Evolutionary conservation across 2,113 vertebrate genomes (phyloP).

Genomic region (Cephalopholis sonnerati): DNA sequence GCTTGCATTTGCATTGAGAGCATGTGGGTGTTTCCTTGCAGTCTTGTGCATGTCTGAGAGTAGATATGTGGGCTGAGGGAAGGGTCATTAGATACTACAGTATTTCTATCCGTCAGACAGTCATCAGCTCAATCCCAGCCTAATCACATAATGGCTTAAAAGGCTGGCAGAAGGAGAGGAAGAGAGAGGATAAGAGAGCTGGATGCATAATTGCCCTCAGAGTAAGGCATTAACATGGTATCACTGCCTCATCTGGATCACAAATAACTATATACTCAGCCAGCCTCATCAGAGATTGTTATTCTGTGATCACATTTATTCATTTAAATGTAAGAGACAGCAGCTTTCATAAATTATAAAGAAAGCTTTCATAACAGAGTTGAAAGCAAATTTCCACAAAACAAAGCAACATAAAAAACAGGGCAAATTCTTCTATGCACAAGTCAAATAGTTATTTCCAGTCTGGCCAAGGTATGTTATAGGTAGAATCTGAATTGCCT

Average conservation of each 20-base stretch:
- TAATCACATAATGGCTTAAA: conserved; percentile 69
- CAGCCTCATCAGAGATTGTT: not conserved
- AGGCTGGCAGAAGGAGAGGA: conserved; percentile 37
- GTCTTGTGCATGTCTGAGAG: conserved; percentile 14
- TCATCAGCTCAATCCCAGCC: conserved; percentile 52
- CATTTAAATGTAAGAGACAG: not conserved
- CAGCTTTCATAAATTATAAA: not conserved
- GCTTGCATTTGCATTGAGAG: conserved; percentile 4
- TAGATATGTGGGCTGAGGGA: conserved; percentile 25
- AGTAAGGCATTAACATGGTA: conserved; percentile 39
- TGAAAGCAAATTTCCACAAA: not conserved
- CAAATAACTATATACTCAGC: conserved; percentile 12
- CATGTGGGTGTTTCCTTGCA: too few relatives aligned
- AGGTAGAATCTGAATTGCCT: too few relatives aligned
- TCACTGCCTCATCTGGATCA: conserved; percentile 31
- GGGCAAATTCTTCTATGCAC: not conserved
- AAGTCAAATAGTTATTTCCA: not conserved
- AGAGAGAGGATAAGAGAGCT: conserved; percentile 12
- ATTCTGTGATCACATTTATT: conserved; percentile 13
- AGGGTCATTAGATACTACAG: conserved; percentile 55
- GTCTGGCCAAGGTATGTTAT: not conserved
- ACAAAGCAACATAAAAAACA: not conserved
- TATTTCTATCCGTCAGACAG: conserved; percentile 60
- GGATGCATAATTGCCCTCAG: conserved; percentile 37
- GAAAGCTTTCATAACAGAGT: not conserved